These are phyloP conservation scores for Gnathonemus longibarbis DNA, from an alignment of 2,113 vertebrate species.

Conservation along the genomic window DNA sequence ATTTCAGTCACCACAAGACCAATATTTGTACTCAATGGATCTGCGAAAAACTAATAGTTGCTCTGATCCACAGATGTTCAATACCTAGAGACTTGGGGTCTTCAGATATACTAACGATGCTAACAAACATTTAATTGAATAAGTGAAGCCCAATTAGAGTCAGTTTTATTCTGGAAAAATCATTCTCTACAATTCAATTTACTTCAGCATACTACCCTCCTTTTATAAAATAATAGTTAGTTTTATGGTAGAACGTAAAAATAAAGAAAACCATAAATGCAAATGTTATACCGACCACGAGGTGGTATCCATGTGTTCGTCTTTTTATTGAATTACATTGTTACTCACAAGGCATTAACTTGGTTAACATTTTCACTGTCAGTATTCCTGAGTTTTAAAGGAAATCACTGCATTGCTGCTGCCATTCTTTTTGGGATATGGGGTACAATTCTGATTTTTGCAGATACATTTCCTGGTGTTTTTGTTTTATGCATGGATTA, in stretches of 20 bases:
- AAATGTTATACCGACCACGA: not conserved
- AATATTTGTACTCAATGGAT: not conserved
- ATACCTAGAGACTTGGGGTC: not conserved
- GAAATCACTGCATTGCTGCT: not conserved
- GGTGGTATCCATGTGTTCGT: not conserved
- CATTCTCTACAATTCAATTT: not conserved
- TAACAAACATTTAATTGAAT: not conserved
- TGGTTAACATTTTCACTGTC: not conserved
- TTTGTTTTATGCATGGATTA: not conserved
- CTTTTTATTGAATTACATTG: not conserved
- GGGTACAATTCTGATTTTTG: not conserved
- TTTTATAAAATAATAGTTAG: not conserved
- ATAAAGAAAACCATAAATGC: not conserved
- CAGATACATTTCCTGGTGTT: not conserved
- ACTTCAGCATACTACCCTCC: not conserved
- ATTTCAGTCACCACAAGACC: not conserved
- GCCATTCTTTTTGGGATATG: not conserved
- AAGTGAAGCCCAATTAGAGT: not conserved
- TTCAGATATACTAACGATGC: not conserved
- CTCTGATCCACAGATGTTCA: not conserved
- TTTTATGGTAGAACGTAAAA: not conserved
- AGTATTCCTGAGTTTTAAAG: not conserved
- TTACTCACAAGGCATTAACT: not conserved
- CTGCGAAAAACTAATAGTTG: not conserved
- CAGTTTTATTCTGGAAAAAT: not conserved